These are phyloP conservation scores for Galerucella pusilla DNA, from an alignment of 2,888 invertebrate species.

Conservation along the genomic window DNA sequence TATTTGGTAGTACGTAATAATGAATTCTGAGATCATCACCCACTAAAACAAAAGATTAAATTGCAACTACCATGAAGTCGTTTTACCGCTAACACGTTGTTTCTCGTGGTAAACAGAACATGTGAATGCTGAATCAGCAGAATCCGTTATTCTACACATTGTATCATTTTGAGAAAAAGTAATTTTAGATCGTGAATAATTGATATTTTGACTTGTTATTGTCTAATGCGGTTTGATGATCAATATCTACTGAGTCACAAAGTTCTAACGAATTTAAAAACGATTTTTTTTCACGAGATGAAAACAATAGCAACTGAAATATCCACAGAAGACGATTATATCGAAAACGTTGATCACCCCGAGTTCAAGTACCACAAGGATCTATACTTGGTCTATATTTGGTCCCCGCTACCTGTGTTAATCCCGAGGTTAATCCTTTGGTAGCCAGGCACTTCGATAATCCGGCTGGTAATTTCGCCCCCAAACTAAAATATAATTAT, in stretches of 20 bases:
- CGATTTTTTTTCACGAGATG: background rate
- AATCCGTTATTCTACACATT: background rate
- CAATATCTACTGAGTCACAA: slow-evolving; percentile 7
- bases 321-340: background rate
- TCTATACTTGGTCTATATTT: no score
- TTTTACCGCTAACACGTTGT: background rate
- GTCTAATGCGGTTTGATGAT: slow-evolving; percentile 4
- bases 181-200: slow-evolving; percentile 9
- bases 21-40: slow-evolving; percentile 3
- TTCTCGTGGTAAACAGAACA: background rate
- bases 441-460: no score
- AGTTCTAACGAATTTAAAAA: background rate
- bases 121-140: background rate
- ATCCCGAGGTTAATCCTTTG: no score
- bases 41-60: background rate
- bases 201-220: background rate
- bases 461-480: no score
- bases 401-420: no score
- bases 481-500: no score
- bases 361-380: no score
- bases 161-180: slow-evolving; percentile 1
- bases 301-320: background rate
- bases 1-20: background rate
- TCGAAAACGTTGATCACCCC: background rate
- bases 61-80: no score